These are phyloP conservation scores for Malurus splendens DNA, from an alignment of 2,797 vertebrate species.

Conservation along the genomic window DNA sequence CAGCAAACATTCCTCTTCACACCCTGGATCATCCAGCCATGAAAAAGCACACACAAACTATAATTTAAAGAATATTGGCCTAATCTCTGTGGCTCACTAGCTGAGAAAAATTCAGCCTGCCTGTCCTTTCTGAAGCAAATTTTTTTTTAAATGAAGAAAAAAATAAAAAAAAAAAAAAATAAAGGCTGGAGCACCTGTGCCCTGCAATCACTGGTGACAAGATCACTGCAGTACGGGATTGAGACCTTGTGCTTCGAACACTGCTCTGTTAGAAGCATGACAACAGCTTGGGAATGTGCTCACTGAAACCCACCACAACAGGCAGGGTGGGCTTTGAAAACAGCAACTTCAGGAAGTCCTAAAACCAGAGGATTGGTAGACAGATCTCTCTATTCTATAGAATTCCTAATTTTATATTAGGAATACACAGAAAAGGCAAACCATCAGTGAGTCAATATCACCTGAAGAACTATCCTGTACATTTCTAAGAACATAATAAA, in stretches of 20 bases:
- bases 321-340: neutral
- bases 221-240: neutral
- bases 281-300: neutral
- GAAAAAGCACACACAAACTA: constrained; percentile 48
- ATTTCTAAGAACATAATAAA: neutral
- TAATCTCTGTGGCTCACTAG: constrained; percentile 25
- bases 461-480: neutral
- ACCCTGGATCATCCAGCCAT: constrained; percentile 30
- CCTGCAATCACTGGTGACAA: neutral
- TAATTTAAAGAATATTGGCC: constrained; percentile 48
- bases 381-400: neutral
- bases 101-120: constrained; percentile 20
- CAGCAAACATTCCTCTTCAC: constrained; percentile 58
- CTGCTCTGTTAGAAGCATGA: neutral
- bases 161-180: neutral
- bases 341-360: neutral
- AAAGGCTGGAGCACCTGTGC: neutral
- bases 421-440: neutral
- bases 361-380: neutral
- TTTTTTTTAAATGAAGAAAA: neutral
- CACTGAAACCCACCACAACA: neutral
- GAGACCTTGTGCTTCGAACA: neutral
- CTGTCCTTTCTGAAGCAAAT: neutral
- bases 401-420: neutral
- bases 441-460: neutral